These are phyloP conservation scores for Pithys albifrons DNA, from an alignment of 2,113 vertebrate genomes.

Conservation along the genomic window DNA sequence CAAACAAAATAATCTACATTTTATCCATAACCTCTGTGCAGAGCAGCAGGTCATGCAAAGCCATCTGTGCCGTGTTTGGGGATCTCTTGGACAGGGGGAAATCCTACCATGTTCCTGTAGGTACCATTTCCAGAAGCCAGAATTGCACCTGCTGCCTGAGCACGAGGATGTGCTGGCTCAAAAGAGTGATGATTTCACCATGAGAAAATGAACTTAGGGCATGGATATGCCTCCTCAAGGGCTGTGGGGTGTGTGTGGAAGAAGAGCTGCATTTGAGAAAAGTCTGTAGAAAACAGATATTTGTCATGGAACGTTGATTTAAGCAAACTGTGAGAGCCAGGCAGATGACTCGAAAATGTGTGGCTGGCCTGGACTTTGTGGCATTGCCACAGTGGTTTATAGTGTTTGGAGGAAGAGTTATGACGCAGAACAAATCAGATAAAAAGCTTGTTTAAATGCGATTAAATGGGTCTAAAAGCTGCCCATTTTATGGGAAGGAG, in stretches of 20 bases:
- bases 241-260: background rate
- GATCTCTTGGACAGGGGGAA: background rate
- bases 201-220: background rate
- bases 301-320: background rate
- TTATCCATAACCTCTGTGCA: background rate
- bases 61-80: background rate
- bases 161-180: background rate
- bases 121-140: background rate
- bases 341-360: constrained; percentile 14
- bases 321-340: background rate
- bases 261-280: background rate
- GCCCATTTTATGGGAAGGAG: constrained; percentile 34
- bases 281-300: background rate
- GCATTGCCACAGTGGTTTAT: constrained; percentile 27
- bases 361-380: background rate
- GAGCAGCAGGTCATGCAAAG: background rate
- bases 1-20: background rate
- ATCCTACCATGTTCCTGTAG: background rate
- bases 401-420: constrained; percentile 29
- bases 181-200: background rate
- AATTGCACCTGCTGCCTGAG: background rate
- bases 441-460: constrained; percentile 49
- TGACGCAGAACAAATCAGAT: constrained; percentile 60
- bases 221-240: background rate
- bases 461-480: constrained; percentile 47